Percentiles rank a stretch among this genome's conserved stretches.
Conservation (phyloP, 2,888 invertebrate species). For the Cantharis nigra region DNA sequence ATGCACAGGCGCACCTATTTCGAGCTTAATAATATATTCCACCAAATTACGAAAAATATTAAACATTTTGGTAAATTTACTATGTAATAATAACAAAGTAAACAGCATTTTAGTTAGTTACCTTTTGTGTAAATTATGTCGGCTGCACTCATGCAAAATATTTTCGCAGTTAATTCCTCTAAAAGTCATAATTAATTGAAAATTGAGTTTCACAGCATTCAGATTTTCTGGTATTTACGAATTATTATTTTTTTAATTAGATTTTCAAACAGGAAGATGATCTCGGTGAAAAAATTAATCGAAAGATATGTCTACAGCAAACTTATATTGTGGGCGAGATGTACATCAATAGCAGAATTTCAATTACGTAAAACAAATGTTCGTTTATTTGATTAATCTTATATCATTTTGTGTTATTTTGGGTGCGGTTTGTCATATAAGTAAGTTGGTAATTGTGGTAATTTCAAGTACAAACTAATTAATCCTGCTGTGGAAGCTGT, state of each 20-base stretch:
- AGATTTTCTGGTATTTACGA: neutral
- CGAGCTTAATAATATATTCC: neutral
- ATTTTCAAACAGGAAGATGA: neutral
- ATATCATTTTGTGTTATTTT: neutral
- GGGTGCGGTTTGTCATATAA: neutral
- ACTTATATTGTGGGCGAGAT: neutral
- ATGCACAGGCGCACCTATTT: conserved; percentile 20
- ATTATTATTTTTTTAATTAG: neutral
- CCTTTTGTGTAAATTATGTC: neutral
- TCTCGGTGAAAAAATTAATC: neutral
- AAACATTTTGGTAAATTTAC: neutral
- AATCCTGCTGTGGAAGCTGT: neutral
- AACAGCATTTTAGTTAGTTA: neutral
- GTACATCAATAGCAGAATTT: neutral
- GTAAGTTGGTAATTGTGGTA: neutral
- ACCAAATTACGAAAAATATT: neutral
- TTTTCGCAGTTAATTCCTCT: neutral
- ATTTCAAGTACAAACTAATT: neutral
- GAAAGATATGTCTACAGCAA: neutral
- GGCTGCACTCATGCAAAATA: neutral
- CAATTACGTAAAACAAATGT: neutral
- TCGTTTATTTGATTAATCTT: neutral
- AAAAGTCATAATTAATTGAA: neutral
- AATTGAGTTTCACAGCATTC: neutral
- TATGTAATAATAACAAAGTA: neutral